phyloP scores from a whole-genome alignment of 2,113 vertebrate genomes.

The Hippocampus mohnikei region DNA sequence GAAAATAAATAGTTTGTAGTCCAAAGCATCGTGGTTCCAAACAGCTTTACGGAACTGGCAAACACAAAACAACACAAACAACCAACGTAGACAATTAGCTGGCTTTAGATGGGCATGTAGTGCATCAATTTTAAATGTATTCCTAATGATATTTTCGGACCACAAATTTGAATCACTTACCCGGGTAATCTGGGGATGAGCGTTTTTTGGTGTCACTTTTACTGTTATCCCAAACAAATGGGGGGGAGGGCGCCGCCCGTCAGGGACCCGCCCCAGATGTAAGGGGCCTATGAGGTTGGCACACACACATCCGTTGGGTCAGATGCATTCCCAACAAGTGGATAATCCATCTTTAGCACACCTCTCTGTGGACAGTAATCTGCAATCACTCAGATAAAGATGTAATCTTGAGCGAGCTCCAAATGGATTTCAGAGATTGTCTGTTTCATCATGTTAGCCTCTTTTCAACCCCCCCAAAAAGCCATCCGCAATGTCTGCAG shows the following conservation, averaged over 20 bases:
- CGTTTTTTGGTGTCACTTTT: slow-evolving; percentile 62
- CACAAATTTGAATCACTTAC: slow-evolving; percentile 49
- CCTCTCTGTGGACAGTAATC: slow-evolving; percentile 72
- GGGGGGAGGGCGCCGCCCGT: slow-evolving; percentile 24
- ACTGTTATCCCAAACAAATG: slow-evolving; percentile 34
- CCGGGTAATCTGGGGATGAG: slow-evolving; percentile 65
- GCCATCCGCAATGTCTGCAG: slow-evolving; percentile 26
- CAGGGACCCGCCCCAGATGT: slow-evolving; percentile 54
- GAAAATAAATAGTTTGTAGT: too few species aligned
- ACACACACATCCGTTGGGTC: slow-evolving; percentile 49
- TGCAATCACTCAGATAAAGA: slow-evolving; percentile 65
- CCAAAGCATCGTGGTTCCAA: neutral
- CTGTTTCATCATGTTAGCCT: slow-evolving; percentile 62
- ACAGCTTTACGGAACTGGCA: neutral
- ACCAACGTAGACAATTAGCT: slow-evolving; percentile 13
- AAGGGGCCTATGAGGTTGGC: slow-evolving; percentile 52
- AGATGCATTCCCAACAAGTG: slow-evolving; percentile 64
- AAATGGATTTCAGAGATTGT: slow-evolving; percentile 69
- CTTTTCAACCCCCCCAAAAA: slow-evolving; percentile 40
- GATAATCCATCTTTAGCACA: slow-evolving; percentile 74
- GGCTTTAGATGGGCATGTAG: neutral
- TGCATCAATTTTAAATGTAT: slow-evolving; percentile 35
- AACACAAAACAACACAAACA: neutral
- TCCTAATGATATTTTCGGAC: slow-evolving; percentile 34
- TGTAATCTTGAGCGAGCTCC: slow-evolving; percentile 63